Base-by-base conservation (phyloP, 2,113 vertebrate genomes). In the Aptenodytes patagonicus region DNA sequence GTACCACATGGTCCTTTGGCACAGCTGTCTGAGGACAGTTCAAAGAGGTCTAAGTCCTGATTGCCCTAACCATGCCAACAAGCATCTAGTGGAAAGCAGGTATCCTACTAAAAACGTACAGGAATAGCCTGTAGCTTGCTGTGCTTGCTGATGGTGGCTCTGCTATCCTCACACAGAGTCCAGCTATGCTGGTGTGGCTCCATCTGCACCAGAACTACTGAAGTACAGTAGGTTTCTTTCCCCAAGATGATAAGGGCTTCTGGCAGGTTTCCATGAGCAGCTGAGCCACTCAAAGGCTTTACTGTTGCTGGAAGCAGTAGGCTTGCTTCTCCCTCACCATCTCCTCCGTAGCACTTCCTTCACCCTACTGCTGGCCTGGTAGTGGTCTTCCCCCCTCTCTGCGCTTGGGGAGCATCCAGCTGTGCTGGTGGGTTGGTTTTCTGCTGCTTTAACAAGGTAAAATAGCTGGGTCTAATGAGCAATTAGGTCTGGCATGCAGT, bases 251-350 rank as follows among this genome's bases (percentile, higher is more conserved):
- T 96, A 93, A 96, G 90, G 70, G 36, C 36, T 77, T 76, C 75
- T 94, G 95, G 92, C 92, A 73, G 40, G 22, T 20, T 75, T 96
- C 90, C 87, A 77, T 4, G 44, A 44, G 31, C 89, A 90, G 90
- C 82, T 88, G 91, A 90, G 78, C n/a, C 57, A 29, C 78, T 87
- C 73, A 16, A 51, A 92, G 34, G 31, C 87, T 87, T 72, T 36
- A 13, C 34, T 85, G 58, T 62, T 69, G 62, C 73, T 76, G 40
- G 58, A 70, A 91, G 73, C 29, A 55, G 64, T 28, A 40, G 44
- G 15, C 29, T 83, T 42, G 57, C 84, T 71, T 92, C 57, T 90
- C 28, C 17, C 24, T 87, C 44, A 1, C 34, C 2, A 0, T 65
- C 25, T 51, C 28, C 14, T 76, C 71, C 70, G 1, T 24, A 40